These are phyloP conservation scores for Ondatra zibethicus DNA, from an alignment of 2,113 vertebrate species.

Conservation along the genomic window DNA sequence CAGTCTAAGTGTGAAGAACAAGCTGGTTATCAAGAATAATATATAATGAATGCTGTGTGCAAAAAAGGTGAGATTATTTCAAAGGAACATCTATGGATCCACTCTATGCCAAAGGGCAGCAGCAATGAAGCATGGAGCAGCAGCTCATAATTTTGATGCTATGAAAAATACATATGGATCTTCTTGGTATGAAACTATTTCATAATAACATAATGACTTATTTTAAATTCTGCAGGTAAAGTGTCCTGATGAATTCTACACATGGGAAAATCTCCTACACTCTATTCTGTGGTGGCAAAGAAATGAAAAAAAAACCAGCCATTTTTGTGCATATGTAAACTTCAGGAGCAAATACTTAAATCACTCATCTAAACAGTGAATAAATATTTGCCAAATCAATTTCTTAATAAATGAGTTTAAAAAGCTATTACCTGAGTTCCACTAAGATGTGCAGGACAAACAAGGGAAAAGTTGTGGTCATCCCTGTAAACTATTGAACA, in stretches of 20 bases:
- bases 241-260: neutral
- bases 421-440: neutral
- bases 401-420: neutral
- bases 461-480: neutral
- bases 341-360: constrained; percentile 13
- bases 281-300: neutral
- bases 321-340: neutral
- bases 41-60: neutral
- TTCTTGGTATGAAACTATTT: neutral
- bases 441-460: neutral
- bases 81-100: neutral
- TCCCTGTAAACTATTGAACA: neutral
- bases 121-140: neutral
- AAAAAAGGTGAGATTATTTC: neutral
- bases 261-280: neutral
- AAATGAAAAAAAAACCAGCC: neutral
- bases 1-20: neutral
- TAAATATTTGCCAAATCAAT: neutral
- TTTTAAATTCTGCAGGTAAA: constrained; percentile 23
- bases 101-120: neutral
- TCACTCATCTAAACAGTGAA: neutral
- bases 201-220: neutral
- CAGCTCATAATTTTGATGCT: neutral
- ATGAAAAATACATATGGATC: neutral
- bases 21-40: neutral